phyloP scores from a whole-genome alignment of 1,140 invertebrate species.

The Lysiphlebus fabarum region DNA sequence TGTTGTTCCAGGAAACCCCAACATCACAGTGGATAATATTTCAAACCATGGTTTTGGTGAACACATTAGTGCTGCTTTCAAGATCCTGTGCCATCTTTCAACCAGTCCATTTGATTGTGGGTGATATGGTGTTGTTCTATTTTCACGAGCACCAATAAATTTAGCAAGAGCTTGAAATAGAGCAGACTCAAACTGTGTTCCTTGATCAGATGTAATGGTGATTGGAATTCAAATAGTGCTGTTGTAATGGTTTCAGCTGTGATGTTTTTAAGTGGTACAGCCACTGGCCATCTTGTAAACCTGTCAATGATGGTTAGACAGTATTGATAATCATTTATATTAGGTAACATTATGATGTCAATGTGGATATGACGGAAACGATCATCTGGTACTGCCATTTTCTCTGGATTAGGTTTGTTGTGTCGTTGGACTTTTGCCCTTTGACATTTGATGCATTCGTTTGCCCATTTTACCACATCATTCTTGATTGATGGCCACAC shows the following conservation, averaged over 20 bases:
- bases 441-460: constrained; percentile 34
- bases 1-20: too few relatives aligned
- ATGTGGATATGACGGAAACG: constrained; percentile 37
- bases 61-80: constrained; percentile 24
- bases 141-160: constrained; percentile 25
- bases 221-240: constrained; percentile 34
- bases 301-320: constrained; percentile 29
- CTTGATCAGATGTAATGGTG: constrained; percentile 21
- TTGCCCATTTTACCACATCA: constrained; percentile 26
- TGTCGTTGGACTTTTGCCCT: constrained; percentile 29
- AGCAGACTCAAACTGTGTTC: constrained; percentile 17
- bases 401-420: constrained; percentile 17
- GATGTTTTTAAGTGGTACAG: constrained; percentile 34
- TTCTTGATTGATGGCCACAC: constrained; percentile 34
- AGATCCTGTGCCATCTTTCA: constrained; percentile 22
- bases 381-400: constrained; percentile 16
- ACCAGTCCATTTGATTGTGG: constrained; percentile 26
- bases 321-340: constrained; percentile 22
- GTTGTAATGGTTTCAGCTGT: constrained; percentile 7
- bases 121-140: constrained; percentile 27
- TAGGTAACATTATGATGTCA: constrained; percentile 38
- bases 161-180: constrained; percentile 29
- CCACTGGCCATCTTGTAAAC: constrained; percentile 46
- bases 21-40: constrained; percentile 29
- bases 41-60: constrained; percentile 25